Percentiles rank a stretch among this genome's conserved stretches.
Conservation (phyloP, 2,113 vertebrate species). For the Scophthalmus maximus region DNA sequence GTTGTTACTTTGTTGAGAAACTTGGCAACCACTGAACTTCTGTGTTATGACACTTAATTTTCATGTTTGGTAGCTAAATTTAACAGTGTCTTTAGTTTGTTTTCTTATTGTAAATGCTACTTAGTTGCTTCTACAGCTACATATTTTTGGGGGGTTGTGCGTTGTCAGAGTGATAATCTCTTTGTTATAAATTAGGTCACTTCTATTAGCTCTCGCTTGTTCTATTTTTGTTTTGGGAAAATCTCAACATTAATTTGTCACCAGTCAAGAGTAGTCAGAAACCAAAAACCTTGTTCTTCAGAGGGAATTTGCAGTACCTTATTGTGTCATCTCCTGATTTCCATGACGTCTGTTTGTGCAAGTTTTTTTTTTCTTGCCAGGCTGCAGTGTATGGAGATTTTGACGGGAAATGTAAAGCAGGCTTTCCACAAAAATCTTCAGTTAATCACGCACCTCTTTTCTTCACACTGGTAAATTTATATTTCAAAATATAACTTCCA, state of each 20-base stretch:
- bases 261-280: slow-evolving; percentile 37
- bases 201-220: slow-evolving; percentile 55
- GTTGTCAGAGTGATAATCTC: slow-evolving; percentile 51
- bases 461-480: slow-evolving; percentile 33
- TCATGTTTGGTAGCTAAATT: slow-evolving; percentile 71
- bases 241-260: slow-evolving; percentile 20
- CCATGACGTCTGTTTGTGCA: slow-evolving; percentile 30
- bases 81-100: slow-evolving; percentile 60
- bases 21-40: slow-evolving; percentile 69
- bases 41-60: slow-evolving; percentile 67
- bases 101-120: slow-evolving; percentile 74
- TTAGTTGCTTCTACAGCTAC: slow-evolving; percentile 67
- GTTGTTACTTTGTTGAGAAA: slow-evolving; percentile 59
- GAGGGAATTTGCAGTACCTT: slow-evolving; percentile 21
- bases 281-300: slow-evolving; percentile 28
- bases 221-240: slow-evolving; percentile 52
- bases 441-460: slow-evolving; percentile 24
- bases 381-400: slow-evolving; percentile 17
- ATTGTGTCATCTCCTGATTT: slow-evolving; percentile 22
- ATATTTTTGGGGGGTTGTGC: slow-evolving; percentile 41
- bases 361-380: slow-evolving; percentile 33
- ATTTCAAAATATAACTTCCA: slow-evolving; percentile 10
- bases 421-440: slow-evolving; percentile 12
- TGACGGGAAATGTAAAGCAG: slow-evolving; percentile 27
- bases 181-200: slow-evolving; percentile 67